Evolutionary conservation across 2,888 invertebrate species (phyloP).

Genomic region (Drosophila falleni): DNA sequence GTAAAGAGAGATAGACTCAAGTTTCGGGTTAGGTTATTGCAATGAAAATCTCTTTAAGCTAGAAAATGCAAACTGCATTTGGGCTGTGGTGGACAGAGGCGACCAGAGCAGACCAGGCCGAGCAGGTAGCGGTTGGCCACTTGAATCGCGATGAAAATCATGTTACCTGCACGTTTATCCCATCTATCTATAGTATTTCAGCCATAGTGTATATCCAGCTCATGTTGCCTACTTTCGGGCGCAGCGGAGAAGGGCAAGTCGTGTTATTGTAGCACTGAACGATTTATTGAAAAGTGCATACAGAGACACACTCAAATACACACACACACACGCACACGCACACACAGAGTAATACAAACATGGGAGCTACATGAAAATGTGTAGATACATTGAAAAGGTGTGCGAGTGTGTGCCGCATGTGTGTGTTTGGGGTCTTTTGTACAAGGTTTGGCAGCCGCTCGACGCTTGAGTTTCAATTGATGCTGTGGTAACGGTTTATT

Average conservation of each 20-base stretch:
- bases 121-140: slow-evolving; percentile 46
- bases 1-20: slow-evolving; percentile 46
- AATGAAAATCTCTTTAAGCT: slow-evolving; percentile 80
- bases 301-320: slow-evolving; percentile 43
- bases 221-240: slow-evolving; percentile 49
- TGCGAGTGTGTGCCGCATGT: slow-evolving; percentile 33
- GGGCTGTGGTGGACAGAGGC: slow-evolving; percentile 14
- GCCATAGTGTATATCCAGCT: slow-evolving; percentile 40
- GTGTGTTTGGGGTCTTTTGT: slow-evolving; percentile 37
- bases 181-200: slow-evolving; percentile 66
- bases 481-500: slow-evolving; percentile 78
- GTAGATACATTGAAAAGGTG: slow-evolving; percentile 72
- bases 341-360: slow-evolving; percentile 30
- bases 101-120: slow-evolving; percentile 19
- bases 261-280: slow-evolving; percentile 76
- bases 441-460: slow-evolving; percentile 51
- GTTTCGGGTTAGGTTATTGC: slow-evolving; percentile 71
- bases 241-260: slow-evolving; percentile 30
- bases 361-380: slow-evolving; percentile 48
- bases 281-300: slow-evolving; percentile 73
- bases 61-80: slow-evolving; percentile 75
- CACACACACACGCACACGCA: slow-evolving; percentile 17
- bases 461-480: slow-evolving; percentile 78
- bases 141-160: slow-evolving; percentile 68
- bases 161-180: slow-evolving; percentile 77